A percentile compares a stretch with the other conserved stretches of the same genome.
Evolutionary conservation across 2,888 invertebrate species (phyloP).

Genomic region (Ashinkailepas kermadecensis): DNA sequence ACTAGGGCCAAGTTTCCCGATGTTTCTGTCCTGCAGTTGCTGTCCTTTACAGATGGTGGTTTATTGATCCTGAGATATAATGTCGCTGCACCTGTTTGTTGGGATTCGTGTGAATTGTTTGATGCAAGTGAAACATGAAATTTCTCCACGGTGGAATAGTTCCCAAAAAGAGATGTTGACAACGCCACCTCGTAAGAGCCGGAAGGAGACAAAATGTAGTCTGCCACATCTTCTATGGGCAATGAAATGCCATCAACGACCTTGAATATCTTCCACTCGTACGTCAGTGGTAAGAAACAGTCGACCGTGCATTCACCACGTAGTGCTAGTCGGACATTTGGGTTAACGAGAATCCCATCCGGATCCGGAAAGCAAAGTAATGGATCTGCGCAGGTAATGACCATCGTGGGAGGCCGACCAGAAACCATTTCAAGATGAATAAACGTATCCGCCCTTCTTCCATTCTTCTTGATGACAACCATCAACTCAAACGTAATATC

Average conservation of each 20-base stretch:
- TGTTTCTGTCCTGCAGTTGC: background rate
- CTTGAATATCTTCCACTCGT: background rate
- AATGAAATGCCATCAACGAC: background rate
- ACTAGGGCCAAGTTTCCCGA: background rate
- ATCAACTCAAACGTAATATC: background rate
- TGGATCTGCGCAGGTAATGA: background rate
- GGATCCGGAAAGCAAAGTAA: background rate
- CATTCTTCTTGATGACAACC: background rate
- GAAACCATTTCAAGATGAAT: slow-evolving; percentile 9
- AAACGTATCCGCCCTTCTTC: background rate
- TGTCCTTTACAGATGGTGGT: background rate
- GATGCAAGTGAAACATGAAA: background rate
- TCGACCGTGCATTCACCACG: background rate
- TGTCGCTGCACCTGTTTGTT: background rate
- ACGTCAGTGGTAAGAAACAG: slow-evolving; percentile 1
- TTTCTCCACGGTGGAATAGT: background rate
- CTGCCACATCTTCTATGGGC: background rate
- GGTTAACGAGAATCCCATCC: background rate
- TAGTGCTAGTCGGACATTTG: background rate
- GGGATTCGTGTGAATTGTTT: background rate
- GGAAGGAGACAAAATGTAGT: background rate
- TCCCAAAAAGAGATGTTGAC: background rate
- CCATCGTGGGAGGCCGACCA: background rate
- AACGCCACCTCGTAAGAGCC: background rate
- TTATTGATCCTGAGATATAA: slow-evolving; percentile 1